Evolutionary conservation across 2,797 vertebrate species (phyloP), one percentile per base, ranked within the genome.

Genomic region (Sebastes nivosus): DNA sequence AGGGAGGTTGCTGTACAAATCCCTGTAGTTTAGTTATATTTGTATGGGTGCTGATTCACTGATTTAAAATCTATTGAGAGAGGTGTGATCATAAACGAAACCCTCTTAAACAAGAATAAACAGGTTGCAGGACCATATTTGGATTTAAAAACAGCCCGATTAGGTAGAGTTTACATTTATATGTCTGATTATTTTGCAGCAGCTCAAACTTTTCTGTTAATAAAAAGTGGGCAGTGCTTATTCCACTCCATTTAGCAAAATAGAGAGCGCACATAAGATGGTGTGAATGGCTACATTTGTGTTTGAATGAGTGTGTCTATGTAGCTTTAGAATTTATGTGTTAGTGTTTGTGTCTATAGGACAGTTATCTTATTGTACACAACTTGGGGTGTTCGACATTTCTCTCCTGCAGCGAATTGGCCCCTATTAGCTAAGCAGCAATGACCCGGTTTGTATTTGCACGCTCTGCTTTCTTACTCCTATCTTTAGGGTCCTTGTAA

Each of bases 331-430:
- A 87, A 90, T 90, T 85, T 92, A 67, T 94, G 87, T 94, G 87
- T 93, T 93, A 90, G 91, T 95, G 89, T 96, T 96, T 93, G 79
- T 97, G 94, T 97, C 96, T 97, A 93, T 93, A 92, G 97, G 96
- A 96, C 95, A 97, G 97, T 97, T 96, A 97, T 98, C 97, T 98
- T 98, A 97, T 98, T 97, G 98, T 99, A 99, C 98, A 97, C 98
- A 99, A 99, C 98, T 99, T 99, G 98, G 98, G 98, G 98, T 99
- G 97, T 99, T 99, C 97, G 98, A 98, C 98, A 87, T 99, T 99
- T 99, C 98, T 99, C 98, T 99, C 98, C 98, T 98, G 97, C 98
- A 99, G 98, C 98, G 98, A 96, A 97, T 99, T 98, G 98, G 97
- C 97, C 98, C 98, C 97, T 98, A 98, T 97, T 99, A 99, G 98